These are phyloP conservation scores for Aphidius gifuensis DNA, from an alignment of 1,140 invertebrate species.

Conservation along the genomic window DNA sequence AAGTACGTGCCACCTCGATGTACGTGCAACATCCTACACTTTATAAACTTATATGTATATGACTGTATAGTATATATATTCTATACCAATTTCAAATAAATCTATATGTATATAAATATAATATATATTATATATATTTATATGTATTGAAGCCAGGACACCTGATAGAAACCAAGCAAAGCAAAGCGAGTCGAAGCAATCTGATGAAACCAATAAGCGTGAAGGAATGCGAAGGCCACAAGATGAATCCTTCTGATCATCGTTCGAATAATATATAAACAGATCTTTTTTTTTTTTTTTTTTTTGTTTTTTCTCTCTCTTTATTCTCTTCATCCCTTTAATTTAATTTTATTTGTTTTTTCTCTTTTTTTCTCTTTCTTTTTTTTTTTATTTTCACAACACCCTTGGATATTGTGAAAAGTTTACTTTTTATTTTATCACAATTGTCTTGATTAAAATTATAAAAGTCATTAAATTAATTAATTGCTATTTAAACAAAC, in stretches of 20 bases:
- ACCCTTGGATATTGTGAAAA: no score
- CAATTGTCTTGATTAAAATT: no score
- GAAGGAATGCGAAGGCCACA: constrained; percentile 45
- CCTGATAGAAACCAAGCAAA: constrained; percentile 50
- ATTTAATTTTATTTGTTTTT: not conserved
- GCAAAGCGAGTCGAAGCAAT: constrained; percentile 50
- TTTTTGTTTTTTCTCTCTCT: not conserved
- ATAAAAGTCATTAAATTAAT: no score
- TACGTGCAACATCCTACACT: constrained; percentile 38
- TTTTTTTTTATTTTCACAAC: no score
- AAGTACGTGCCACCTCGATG: constrained; percentile 41
- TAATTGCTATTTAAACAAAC: no score
- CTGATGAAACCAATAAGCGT: constrained; percentile 55
- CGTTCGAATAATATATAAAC: not conserved
- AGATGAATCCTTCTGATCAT: constrained; percentile 3
- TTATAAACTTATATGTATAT: no score
- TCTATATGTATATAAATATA: constrained; percentile 5
- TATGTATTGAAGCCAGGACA: constrained; percentile 20
- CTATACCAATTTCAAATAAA: not conserved
- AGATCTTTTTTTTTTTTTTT: not conserved
- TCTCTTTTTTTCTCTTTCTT: no score
- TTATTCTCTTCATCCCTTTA: no score
- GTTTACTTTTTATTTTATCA: no score
- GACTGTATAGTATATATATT: no score
- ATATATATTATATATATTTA: not conserved